phyloP scores from a whole-genome alignment of 2,888 invertebrate genomes.

The Melieria picta region DNA sequence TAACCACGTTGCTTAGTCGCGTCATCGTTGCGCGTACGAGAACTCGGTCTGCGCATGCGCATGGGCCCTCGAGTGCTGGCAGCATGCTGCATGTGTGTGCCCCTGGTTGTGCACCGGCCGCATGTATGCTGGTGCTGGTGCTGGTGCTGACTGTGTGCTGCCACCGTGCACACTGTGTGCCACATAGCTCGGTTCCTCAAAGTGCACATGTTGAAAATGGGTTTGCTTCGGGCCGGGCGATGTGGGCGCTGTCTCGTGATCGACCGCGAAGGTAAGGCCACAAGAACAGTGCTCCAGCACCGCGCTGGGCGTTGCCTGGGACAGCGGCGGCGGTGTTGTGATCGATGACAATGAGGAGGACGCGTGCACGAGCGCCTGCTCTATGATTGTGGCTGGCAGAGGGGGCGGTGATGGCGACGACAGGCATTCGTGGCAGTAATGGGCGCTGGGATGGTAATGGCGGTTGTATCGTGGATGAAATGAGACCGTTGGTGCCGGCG shows the following conservation, averaged over 20 bases:
- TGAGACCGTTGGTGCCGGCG: conserved; percentile 31
- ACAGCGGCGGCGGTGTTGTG: conserved; percentile 28
- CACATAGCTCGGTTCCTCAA: conserved; percentile 18
- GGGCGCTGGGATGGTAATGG: conserved; percentile 33
- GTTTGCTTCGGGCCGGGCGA: conserved; percentile 18
- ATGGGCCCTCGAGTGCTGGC: conserved; percentile 47
- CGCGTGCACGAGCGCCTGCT: conserved; percentile 57
- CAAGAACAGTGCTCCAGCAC: conserved; percentile 59
- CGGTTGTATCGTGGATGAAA: conserved; percentile 19
- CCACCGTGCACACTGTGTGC: background rate
- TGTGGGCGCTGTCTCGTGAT: conserved; percentile 15
- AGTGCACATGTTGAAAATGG: conserved; percentile 7
- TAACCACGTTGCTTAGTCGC: conserved; percentile 28
- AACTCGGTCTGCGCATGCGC: conserved; percentile 55
- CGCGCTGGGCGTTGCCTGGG: conserved; percentile 21
- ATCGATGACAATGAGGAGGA: conserved; percentile 43
- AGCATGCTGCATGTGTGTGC: conserved; percentile 41
- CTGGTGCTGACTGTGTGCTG: conserved; percentile 14
- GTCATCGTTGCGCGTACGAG: conserved; percentile 48
- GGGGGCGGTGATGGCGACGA: conserved; percentile 55
- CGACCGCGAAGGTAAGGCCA: conserved; percentile 55
- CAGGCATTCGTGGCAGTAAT: conserved; percentile 53
- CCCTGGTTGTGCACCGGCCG: conserved; percentile 38
- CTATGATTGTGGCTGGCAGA: conserved; percentile 50
- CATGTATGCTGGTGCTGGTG: conserved; percentile 27